Conservation (phyloP, 2,113 vertebrate species). For the Mola mola region DNA sequence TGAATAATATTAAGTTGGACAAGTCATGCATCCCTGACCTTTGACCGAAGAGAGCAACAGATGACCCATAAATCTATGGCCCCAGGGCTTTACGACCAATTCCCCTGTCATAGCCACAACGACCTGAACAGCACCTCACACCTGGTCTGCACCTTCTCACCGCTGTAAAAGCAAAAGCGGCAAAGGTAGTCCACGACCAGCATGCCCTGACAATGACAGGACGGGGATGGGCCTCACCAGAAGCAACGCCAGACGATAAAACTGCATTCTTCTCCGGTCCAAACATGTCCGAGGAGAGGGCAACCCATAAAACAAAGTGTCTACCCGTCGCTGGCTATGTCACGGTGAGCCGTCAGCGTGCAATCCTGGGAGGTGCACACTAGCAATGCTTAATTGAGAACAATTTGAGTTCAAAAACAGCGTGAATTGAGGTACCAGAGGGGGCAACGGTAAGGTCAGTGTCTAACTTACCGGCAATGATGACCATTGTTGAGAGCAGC, state of each 20-base stretch:
- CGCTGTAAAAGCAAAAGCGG: conserved; percentile 64
- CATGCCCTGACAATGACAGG: conserved; percentile 71
- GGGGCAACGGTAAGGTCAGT: conserved; percentile 70
- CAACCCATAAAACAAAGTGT: conserved; percentile 41
- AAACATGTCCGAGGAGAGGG: conserved; percentile 50
- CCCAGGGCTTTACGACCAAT: conserved; percentile 68
- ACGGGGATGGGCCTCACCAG: conserved; percentile 43
- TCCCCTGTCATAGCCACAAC: conserved; percentile 72
- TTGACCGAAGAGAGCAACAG: conserved; percentile 70
- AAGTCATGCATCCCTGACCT: conserved; percentile 78
- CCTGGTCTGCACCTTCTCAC: conserved; percentile 81
- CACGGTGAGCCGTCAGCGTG: conserved; percentile 9
- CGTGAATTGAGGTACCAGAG: conserved; percentile 35
- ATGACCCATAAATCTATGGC: conserved; percentile 78
- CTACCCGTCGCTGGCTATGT: conserved; percentile 6
- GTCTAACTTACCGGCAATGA: conserved; percentile 65
- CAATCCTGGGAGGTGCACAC: neutral
- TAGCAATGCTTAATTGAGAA: conserved; percentile 16
- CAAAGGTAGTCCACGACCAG: conserved; percentile 48
- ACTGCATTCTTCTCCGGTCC: conserved; percentile 72
- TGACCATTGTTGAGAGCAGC: conserved; percentile 66
- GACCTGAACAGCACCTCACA: conserved; percentile 84
- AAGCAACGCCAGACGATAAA: conserved; percentile 66
- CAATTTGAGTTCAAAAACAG: conserved; percentile 27
- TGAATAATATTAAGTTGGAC: conserved; percentile 77